Percentiles rank a stretch among this genome's conserved stretches.
Conservation (phyloP, 2,113 vertebrate species). For the Struthidea cinerea region DNA sequence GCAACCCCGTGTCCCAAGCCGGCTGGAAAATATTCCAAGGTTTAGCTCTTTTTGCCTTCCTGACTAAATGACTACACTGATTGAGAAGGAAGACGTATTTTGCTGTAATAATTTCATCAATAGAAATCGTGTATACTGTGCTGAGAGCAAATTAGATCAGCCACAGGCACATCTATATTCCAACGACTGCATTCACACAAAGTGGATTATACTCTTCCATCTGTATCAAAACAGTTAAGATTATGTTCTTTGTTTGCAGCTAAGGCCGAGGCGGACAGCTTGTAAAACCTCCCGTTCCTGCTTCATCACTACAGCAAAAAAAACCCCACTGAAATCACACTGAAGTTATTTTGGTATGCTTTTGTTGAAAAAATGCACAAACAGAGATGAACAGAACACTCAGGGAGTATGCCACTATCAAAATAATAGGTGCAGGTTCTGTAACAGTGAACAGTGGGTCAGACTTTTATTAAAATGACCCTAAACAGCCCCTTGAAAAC, state of each 20-base stretch:
- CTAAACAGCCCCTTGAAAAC: not conserved
- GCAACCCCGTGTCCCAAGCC: fast-evolving
- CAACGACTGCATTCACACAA: not conserved
- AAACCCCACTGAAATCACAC: not conserved
- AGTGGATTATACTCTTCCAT: not conserved
- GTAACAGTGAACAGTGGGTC: not conserved
- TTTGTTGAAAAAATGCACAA: not conserved
- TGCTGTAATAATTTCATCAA: not conserved
- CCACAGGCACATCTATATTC: not conserved
- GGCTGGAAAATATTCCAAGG: not conserved
- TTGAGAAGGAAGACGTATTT: not conserved
- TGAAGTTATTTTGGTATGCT: not conserved
- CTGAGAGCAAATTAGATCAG: not conserved
- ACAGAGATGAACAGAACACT: not conserved
- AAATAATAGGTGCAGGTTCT: not conserved
- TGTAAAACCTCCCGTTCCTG: not conserved
- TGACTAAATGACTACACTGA: not conserved
- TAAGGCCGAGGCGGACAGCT: not conserved
- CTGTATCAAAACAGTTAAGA: not conserved
- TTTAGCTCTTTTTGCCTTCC: not conserved
- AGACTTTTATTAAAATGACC: not conserved
- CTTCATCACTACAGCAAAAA: not conserved
- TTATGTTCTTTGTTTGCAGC: not conserved
- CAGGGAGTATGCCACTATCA: not conserved
- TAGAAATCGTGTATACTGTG: not conserved